Conservation (phyloP, 2,888 invertebrate species). For the Cerceris rybyensis region DNA sequence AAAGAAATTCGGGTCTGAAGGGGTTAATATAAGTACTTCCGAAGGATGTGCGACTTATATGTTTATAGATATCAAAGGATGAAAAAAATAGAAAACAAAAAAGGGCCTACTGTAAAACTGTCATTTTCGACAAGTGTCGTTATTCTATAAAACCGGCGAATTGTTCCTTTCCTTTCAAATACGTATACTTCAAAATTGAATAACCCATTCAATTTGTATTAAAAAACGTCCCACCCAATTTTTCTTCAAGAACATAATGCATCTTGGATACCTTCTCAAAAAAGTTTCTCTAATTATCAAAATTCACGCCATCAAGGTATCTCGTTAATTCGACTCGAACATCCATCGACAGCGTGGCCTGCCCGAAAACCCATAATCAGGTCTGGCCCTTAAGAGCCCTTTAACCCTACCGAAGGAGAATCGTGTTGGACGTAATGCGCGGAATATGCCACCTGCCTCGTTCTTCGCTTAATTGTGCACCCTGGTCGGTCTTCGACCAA, state of each 20-base stretch:
- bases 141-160: too few relatives aligned
- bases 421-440: conserved; percentile 35
- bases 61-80: too few relatives aligned
- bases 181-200: conserved; percentile 44
- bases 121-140: too few relatives aligned
- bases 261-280: not conserved
- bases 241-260: not conserved
- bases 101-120: too few relatives aligned
- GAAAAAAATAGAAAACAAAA: too few relatives aligned
- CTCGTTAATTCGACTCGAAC: conserved; percentile 11
- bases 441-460: conserved; percentile 56
- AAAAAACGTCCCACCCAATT: not conserved
- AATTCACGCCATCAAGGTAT: not conserved
- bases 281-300: not conserved
- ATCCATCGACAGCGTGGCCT: conserved; percentile 12
- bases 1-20: too few relatives aligned
- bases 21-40: too few relatives aligned
- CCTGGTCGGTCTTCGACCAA: conserved; percentile 53
- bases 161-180: too few relatives aligned
- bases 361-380: conserved; percentile 22
- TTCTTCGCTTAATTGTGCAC: conserved; percentile 55
- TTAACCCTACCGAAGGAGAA: conserved; percentile 41
- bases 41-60: too few relatives aligned
- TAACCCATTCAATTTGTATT: conserved; percentile 31
- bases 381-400: conserved; percentile 49